A percentile compares a stretch with the other conserved stretches of the same genome.
Evolutionary conservation across 2,113 vertebrate genomes (phyloP).

Genomic region (Brachirus orientalis): DNA sequence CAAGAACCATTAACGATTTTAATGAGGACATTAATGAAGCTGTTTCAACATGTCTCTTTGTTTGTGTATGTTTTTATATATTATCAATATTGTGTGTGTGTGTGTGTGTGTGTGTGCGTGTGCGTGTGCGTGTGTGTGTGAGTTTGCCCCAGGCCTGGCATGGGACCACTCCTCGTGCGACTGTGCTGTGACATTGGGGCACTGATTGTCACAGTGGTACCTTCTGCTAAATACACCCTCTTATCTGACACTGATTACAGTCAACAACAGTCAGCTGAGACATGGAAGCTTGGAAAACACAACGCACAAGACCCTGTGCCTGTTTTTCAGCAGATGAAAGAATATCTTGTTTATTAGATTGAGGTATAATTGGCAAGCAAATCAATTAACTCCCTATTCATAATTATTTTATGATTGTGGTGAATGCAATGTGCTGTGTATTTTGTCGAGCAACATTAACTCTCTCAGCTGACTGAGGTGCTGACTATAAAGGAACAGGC

Average conservation of each 20-base stretch:
- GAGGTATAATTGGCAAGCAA: conserved; percentile 3
- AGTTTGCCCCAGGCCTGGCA: conserved; percentile 51
- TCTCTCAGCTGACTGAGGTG: conserved; percentile 22
- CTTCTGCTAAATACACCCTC: conserved; percentile 37
- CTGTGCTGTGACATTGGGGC: conserved; percentile 29
- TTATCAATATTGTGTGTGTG: background rate
- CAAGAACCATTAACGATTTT: too few species aligned
- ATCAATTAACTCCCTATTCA: conserved; percentile 11
- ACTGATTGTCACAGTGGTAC: conserved; percentile 69
- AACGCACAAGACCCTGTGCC: background rate
- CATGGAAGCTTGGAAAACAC: conserved; percentile 5
- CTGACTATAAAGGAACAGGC: background rate
- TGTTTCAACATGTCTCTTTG: background rate
- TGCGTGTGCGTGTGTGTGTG: background rate
- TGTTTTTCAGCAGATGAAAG: conserved; percentile 35
- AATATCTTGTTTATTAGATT: conserved; percentile 29
- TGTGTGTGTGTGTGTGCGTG: background rate
- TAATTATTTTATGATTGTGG: background rate
- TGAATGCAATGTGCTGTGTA: background rate
- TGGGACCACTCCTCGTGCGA: conserved; percentile 45
- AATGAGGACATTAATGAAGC: too few species aligned
- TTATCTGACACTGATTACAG: conserved; percentile 27
- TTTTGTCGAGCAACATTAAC: background rate
- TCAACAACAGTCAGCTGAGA: conserved; percentile 58
- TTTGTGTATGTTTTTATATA: background rate